Conservation (phyloP, 2,797 vertebrate species). For the Glyptemys insculpta region DNA sequence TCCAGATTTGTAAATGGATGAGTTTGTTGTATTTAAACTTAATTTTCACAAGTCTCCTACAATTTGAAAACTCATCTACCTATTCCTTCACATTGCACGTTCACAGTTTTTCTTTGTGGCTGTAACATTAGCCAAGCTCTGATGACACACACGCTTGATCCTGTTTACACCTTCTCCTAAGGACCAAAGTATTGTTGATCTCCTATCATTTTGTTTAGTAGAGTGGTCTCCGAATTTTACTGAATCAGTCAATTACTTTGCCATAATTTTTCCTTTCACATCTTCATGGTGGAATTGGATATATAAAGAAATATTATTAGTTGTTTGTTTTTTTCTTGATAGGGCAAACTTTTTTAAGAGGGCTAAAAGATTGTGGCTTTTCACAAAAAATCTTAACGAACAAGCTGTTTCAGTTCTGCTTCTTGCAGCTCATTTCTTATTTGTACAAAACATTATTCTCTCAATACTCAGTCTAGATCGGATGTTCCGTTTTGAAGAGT, state of each 20-base stretch:
- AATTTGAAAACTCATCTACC: no score
- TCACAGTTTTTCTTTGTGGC: no score
- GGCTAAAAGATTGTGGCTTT: not conserved
- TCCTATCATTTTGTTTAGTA: not conserved
- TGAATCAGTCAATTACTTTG: not conserved
- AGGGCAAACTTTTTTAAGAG: not conserved
- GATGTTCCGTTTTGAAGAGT: not conserved
- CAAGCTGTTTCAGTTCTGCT: not conserved
- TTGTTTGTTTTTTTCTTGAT: no score
- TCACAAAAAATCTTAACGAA: not conserved
- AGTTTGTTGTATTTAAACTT: no score
- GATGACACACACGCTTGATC: no score
- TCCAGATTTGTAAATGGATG: no score
- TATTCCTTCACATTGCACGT: no score
- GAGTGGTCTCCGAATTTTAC: not conserved
- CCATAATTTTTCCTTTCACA: conserved; percentile 2
- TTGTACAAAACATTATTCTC: not conserved
- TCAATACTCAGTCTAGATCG: not conserved
- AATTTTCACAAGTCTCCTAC: no score
- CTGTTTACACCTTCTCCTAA: not conserved
- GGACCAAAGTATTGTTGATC: not conserved
- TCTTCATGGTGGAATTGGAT: not conserved
- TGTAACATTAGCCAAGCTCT: no score
- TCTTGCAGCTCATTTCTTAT: not conserved
- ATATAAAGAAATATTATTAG: no score